Evolutionary conservation across 1,140 invertebrate species (phyloP), one percentile per base, ranked within the genome.

Genomic region (Zophobas morio): DNA sequence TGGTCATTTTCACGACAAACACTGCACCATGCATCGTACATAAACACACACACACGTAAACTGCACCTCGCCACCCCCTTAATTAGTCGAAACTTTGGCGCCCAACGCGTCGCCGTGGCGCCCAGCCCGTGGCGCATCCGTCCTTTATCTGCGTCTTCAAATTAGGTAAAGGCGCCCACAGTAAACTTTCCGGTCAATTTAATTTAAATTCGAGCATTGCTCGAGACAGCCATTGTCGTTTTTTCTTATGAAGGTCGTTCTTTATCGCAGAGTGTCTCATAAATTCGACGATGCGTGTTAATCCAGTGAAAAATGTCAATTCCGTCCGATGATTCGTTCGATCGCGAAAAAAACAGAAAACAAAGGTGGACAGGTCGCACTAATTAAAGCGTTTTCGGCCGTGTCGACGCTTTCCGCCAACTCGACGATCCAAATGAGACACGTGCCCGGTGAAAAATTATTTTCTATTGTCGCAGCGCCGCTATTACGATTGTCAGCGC

Each of bases 301-400:
- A 54, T 54, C 53, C 53, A 6, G 35, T 54, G 53, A 54, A 54
- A 54, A 54, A 54, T 54, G 33, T 54, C 53, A 32, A 54, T 54
- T 54, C 53, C 35, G 35, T 54, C 53, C 33, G 32, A 6, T 54
- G 53, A 54, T 54, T 54, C 34, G 51, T 32, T 54, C n/a, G 20
- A 54, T 4, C n/a, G 37, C 53, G 54, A 56, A 20, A 76, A 70
- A 77, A 57, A 39, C 47, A 20, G 20, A 20, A 20, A 20, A 20
- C 20, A 20, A 20, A 20, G 20, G 20, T 20, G 20, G 20, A 20
- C 49, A 70, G 63, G 56, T 54, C 63, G 75, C 46, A 60, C 46
- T 77, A 77, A 77, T 77, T 77, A 77, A 77, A 77, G 57, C 54
- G 49, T 35, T 42, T 46, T 54, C 20, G 20, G 20, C 20, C 20